Percentiles rank a stretch among this genome's conserved stretches.
Conservation (phyloP, 2,888 invertebrate genomes). For the Metellina segmentata region DNA sequence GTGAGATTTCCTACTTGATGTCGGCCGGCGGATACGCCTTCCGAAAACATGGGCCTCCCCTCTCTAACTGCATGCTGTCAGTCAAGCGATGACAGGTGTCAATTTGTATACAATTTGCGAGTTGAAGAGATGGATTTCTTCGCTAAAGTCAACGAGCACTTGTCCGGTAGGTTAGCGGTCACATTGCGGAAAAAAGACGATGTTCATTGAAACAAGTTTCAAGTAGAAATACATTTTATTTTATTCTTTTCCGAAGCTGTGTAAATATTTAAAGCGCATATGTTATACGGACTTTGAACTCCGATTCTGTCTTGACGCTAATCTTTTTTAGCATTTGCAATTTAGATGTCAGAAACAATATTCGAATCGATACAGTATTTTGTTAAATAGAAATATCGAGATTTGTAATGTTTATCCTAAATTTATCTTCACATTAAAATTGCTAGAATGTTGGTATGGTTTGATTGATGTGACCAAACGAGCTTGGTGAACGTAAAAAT, state of each 20-base stretch:
- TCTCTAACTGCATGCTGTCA: neutral
- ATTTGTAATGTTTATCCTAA: no score
- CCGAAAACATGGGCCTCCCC: neutral
- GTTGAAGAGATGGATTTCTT: constrained; percentile 9
- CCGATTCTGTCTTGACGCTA: neutral
- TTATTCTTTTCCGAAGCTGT: neutral
- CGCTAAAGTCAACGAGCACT: neutral
- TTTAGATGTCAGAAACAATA: no score
- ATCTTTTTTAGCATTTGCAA: no score
- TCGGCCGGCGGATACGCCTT: neutral
- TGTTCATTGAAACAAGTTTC: neutral
- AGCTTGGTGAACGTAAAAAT: no score
- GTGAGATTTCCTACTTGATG: no score
- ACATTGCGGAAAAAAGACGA: neutral
- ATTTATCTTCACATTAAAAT: neutral
- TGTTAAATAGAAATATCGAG: no score
- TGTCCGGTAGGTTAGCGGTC: neutral
- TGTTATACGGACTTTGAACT: constrained; percentile 54
- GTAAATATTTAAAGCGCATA: neutral
- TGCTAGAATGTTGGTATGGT: neutral
- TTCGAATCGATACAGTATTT: no score
- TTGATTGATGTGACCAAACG: neutral
- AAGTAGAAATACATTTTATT: neutral
- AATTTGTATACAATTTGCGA: constrained; percentile 33
- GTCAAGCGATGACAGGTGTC: constrained; percentile 35